Percentiles rank a stretch among this genome's conserved stretches.
phyloP scores from a whole-genome alignment of 2,888 invertebrate species.

The Amphimallon solstitiale region DNA sequence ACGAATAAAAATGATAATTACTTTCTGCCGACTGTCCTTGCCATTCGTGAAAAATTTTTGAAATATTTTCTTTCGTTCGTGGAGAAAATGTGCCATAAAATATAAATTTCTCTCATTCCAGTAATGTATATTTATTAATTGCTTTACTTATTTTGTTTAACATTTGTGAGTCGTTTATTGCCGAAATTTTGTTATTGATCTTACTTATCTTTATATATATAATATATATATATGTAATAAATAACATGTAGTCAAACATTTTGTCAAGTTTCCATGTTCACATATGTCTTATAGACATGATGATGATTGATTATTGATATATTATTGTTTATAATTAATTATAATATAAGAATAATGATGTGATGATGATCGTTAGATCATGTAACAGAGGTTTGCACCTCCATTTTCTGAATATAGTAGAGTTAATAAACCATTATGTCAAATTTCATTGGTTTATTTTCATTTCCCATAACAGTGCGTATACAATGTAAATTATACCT shows the following conservation, averaged over 20 bases:
- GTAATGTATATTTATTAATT: conserved; percentile 35
- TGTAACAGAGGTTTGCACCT: conserved; percentile 62
- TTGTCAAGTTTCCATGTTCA: conserved; percentile 63
- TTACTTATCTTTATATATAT: conserved; percentile 45
- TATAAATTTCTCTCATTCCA: conserved; percentile 34
- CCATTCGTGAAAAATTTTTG: conserved; percentile 45
- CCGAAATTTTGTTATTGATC: conserved; percentile 48
- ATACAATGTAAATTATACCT: too few relatives aligned
- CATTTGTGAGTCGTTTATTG: conserved; percentile 36
- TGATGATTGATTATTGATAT: conserved; percentile 61
- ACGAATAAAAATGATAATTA: conserved; percentile 14
- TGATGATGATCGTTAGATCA: conserved; percentile 78
- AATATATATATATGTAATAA: conserved; percentile 40
- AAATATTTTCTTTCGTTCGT: conserved; percentile 30
- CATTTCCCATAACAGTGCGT: too few relatives aligned
- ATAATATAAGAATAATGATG: conserved; percentile 69
- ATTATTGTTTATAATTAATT: conserved; percentile 65
- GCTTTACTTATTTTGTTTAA: conserved; percentile 45
- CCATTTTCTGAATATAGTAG: conserved; percentile 77
- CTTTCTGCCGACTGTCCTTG: conserved; percentile 58
- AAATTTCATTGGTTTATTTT: conserved; percentile 56
- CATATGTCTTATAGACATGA: conserved; percentile 62
- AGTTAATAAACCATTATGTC: conserved; percentile 81
- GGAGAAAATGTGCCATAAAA: conserved; percentile 48
- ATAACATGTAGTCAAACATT: conserved; percentile 60